Conservation (phyloP, 2,113 vertebrate species). For the Chlamydotis undulata region DNA sequence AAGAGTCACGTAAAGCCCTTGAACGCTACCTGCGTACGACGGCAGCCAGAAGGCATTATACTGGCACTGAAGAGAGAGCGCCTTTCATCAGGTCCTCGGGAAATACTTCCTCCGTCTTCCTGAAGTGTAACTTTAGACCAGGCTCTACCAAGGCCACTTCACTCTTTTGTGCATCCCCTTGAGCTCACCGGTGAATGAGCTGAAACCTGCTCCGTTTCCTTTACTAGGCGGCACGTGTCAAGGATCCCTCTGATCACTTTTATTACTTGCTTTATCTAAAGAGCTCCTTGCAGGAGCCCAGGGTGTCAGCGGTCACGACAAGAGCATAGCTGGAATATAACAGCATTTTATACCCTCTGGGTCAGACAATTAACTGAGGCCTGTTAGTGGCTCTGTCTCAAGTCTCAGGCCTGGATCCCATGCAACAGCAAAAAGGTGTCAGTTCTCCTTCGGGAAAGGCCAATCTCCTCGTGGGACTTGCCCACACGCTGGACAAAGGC, state of each 20-base stretch:
- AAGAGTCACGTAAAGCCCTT: background rate
- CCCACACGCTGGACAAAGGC: background rate
- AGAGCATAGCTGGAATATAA: background rate
- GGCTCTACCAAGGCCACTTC: constrained; percentile 51
- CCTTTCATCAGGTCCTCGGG: constrained; percentile 40
- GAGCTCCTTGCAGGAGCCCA: constrained; percentile 7
- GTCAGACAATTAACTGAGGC: constrained; percentile 13
- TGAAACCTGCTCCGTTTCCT: constrained; percentile 15
- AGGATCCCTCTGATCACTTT: constrained; percentile 42
- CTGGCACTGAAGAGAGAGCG: background rate
- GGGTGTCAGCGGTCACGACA: background rate
- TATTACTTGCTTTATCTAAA: constrained; percentile 55
- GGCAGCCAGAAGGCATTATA: background rate
- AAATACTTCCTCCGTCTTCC: constrained; percentile 32
- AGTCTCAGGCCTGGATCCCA: background rate
- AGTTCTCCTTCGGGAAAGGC: background rate
- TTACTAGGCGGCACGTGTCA: constrained; percentile 38
- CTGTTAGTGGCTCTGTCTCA: background rate
- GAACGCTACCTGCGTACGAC: background rate
- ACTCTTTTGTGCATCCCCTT: constrained; percentile 61
- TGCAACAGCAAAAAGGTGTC: background rate
- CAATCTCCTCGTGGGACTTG: background rate
- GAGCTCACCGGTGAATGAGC: constrained; percentile 47
- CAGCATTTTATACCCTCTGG: background rate
- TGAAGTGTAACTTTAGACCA: constrained; percentile 62